Percentiles rank a stretch among this genome's conserved stretches.
phyloP scores from a whole-genome alignment of 2,888 invertebrate species.

The Amitus sp. region DNA sequence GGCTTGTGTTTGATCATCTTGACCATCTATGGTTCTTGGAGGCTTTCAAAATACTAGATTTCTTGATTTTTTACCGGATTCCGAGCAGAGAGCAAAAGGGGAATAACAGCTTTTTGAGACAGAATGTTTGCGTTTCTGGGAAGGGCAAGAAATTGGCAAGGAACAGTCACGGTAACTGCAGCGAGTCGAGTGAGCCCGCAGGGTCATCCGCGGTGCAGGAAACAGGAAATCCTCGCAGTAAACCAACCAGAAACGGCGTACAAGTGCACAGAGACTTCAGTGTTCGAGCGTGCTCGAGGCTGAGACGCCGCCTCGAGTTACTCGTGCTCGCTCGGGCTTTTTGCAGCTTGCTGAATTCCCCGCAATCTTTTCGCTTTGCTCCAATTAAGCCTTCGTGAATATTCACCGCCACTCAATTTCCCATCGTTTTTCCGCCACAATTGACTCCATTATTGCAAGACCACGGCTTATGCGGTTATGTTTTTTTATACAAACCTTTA shows the following conservation, averaged over 20 bases:
- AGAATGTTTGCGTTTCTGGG: not conserved
- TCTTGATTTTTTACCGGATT: too few relatives aligned
- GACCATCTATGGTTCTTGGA: too few relatives aligned
- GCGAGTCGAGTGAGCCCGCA: conserved; percentile 25
- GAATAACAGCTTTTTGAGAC: not conserved
- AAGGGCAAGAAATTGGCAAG: conserved; percentile 6
- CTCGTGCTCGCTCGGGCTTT: conserved; percentile 20
- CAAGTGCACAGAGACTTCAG: conserved; percentile 47
- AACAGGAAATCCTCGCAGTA: conserved; percentile 59
- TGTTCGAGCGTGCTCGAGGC: conserved; percentile 45
- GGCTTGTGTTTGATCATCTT: too few relatives aligned
- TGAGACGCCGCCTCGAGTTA: conserved; percentile 12
- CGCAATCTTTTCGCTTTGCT: not conserved
- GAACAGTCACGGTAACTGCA: conserved; percentile 12
- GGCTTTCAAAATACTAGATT: too few relatives aligned
- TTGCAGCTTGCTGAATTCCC: conserved; percentile 8
- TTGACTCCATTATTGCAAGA: too few relatives aligned
- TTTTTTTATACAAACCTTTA: too few relatives aligned
- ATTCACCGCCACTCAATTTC: not conserved
- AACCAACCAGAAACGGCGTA: conserved; percentile 55
- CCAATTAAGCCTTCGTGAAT: not conserved
- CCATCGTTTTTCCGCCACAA: not conserved
- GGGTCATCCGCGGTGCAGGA: conserved; percentile 50
- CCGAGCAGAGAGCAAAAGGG: not conserved
- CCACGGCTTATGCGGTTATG: too few relatives aligned